Evolutionary conservation across 2,113 vertebrate species (phyloP).

Genomic region (Otocyon megalotis): DNA sequence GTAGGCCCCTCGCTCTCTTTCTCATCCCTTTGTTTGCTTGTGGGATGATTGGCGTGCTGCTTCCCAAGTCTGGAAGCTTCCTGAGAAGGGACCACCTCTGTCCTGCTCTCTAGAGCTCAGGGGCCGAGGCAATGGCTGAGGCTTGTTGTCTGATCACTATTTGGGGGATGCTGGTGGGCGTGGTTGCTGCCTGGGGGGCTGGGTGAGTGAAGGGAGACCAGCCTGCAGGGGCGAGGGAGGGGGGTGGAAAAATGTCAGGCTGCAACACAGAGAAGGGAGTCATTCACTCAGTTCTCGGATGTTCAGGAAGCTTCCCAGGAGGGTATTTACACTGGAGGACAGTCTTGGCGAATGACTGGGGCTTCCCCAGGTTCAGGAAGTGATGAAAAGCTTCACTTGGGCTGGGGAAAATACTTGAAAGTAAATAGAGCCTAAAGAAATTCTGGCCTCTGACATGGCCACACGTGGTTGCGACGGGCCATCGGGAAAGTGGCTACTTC

Average conservation of each 20-base stretch:
- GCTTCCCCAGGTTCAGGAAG: background rate
- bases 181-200: too few species aligned
- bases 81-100: background rate
- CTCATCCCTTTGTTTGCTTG: background rate
- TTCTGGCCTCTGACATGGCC: background rate
- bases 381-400: background rate
- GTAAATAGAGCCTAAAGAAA: background rate
- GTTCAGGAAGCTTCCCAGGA: background rate
- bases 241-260: background rate
- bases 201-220: background rate
- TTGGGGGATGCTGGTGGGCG: background rate
- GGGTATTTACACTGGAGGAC: background rate
- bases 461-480: background rate
- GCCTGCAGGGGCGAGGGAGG: background rate
- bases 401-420: background rate
- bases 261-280: background rate
- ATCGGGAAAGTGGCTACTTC: background rate
- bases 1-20: background rate
- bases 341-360: background rate
- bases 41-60: background rate
- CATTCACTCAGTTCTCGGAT: background rate
- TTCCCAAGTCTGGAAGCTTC: background rate
- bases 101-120: background rate
- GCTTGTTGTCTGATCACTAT: background rate
- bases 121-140: background rate